Percentiles rank a stretch among this genome's conserved stretches.
Conservation (phyloP, 2,888 invertebrate species). For the Sycophila texana region DNA sequence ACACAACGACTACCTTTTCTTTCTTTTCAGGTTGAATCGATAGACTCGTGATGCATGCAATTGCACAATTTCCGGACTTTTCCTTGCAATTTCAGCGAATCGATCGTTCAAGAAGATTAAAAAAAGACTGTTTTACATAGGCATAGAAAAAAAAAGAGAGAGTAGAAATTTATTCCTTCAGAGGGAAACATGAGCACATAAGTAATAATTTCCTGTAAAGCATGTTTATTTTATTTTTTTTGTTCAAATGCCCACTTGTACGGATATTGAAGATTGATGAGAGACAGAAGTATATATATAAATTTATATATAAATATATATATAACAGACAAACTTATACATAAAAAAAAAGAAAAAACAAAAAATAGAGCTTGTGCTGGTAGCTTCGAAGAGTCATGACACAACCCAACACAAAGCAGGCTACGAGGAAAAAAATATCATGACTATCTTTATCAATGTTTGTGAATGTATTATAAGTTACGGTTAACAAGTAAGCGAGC, state of each 20-base stretch:
- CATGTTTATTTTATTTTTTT: neutral
- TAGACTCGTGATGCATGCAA: neutral
- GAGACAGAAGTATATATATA: slow-evolving; percentile 62
- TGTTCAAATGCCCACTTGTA: slow-evolving; percentile 58
- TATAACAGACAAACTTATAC: slow-evolving; percentile 62
- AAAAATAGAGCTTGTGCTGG: slow-evolving; percentile 63
- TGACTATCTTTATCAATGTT: slow-evolving; percentile 75
- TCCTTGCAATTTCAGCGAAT: slow-evolving; percentile 27
- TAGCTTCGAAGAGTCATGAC: slow-evolving; percentile 73
- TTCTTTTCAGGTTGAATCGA: neutral
- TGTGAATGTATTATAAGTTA: slow-evolving; percentile 75
- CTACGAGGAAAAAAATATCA: slow-evolving; percentile 66
- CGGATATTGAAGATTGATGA: slow-evolving; percentile 57
- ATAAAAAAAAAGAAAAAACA: slow-evolving; percentile 46
- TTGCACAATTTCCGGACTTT: neutral
- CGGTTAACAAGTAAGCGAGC: slow-evolving; percentile 74
- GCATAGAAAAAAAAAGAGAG: slow-evolving; percentile 15
- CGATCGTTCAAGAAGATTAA: slow-evolving; percentile 19
- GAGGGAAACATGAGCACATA: neutral
- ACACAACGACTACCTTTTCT: too few species aligned
- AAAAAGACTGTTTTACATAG: neutral
- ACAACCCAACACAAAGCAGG: slow-evolving; percentile 57
- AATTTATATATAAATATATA: slow-evolving; percentile 1
- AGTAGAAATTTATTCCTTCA: neutral
- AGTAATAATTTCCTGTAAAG: too few species aligned